Conservation (phyloP, 2,888 invertebrate genomes). For the Melieria picta region DNA sequence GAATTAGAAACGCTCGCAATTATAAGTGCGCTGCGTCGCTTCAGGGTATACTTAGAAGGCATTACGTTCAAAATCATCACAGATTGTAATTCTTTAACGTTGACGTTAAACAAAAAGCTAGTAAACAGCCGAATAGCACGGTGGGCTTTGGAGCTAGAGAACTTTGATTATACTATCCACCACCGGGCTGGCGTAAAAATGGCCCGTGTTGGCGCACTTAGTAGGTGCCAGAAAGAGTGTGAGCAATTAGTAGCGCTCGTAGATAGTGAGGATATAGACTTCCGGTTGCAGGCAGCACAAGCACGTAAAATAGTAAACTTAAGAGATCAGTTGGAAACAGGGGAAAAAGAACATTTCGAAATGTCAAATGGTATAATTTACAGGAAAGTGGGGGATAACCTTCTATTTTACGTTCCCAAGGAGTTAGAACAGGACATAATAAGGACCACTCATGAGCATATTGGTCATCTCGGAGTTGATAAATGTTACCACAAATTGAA, state of each 20-base stretch:
- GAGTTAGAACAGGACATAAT: conserved; percentile 25
- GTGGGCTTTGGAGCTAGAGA: conserved; percentile 28
- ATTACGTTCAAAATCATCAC: conserved; percentile 21
- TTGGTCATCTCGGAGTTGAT: conserved; percentile 23
- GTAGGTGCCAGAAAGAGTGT: conserved; percentile 6
- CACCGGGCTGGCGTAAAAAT: conserved; percentile 19
- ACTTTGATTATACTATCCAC: conserved; percentile 19
- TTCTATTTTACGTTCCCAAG: conserved; percentile 13
- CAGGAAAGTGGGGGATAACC: not conserved
- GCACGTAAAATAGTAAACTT: conserved; percentile 8
- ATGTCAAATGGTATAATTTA: conserved; percentile 32
- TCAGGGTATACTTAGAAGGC: conserved; percentile 26
- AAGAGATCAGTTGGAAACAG: conserved; percentile 16
- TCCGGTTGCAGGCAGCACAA: conserved; percentile 14
- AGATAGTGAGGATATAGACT: conserved; percentile 11
- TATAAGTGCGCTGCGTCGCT: conserved; percentile 19
- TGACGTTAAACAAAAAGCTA: conserved; percentile 16
- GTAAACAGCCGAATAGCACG: conserved; percentile 21
- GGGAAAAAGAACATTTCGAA: conserved; percentile 14
- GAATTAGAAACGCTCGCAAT: conserved; percentile 11
- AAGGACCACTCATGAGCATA: conserved; percentile 21
- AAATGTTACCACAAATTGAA: conserved; percentile 25
- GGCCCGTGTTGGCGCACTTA: conserved; percentile 29
- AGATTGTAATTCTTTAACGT: conserved; percentile 28
- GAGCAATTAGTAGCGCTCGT: conserved; percentile 10